Conservation (phyloP, 2,888 invertebrate genomes). For the Cylloceria caligata region DNA sequence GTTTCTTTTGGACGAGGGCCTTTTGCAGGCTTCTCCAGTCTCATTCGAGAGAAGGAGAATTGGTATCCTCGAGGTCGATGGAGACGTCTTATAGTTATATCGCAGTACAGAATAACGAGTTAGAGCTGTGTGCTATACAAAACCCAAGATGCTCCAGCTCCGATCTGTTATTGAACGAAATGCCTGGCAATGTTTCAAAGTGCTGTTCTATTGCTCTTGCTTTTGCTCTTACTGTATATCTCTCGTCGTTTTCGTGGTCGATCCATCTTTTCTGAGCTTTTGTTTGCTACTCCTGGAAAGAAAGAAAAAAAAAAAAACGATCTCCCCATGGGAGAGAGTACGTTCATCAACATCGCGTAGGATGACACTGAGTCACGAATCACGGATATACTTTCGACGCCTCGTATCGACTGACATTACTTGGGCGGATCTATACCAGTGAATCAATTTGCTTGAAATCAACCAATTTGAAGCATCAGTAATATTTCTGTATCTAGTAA, state of each 20-base stretch:
- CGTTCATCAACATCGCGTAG: constrained; percentile 18
- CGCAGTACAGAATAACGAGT: neutral
- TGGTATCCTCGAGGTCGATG: constrained; percentile 15
- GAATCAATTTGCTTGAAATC: neutral
- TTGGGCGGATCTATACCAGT: neutral
- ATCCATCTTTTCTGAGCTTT: constrained; percentile 20
- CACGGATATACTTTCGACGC: neutral
- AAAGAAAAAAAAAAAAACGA: too few species aligned
- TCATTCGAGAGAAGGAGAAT: constrained; percentile 4
- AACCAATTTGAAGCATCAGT: neutral
- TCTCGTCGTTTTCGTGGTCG: constrained; percentile 31
- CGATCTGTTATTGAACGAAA: constrained; percentile 45
- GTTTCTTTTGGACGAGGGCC: constrained; percentile 12
- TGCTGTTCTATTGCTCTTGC: constrained; percentile 20
- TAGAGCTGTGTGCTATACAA: neutral
- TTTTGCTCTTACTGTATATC: neutral
- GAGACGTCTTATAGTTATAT: constrained; percentile 19
- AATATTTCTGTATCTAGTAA: neutral
- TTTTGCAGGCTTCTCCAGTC: neutral
- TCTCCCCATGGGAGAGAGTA: neutral
- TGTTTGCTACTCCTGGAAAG: neutral
- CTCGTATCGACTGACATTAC: neutral
- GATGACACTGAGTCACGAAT: neutral
- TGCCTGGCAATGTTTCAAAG: constrained; percentile 49
- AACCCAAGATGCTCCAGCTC: constrained; percentile 15